phyloP scores from a whole-genome alignment of 2,113 vertebrate species.

The Gorsachius goisagi region DNA sequence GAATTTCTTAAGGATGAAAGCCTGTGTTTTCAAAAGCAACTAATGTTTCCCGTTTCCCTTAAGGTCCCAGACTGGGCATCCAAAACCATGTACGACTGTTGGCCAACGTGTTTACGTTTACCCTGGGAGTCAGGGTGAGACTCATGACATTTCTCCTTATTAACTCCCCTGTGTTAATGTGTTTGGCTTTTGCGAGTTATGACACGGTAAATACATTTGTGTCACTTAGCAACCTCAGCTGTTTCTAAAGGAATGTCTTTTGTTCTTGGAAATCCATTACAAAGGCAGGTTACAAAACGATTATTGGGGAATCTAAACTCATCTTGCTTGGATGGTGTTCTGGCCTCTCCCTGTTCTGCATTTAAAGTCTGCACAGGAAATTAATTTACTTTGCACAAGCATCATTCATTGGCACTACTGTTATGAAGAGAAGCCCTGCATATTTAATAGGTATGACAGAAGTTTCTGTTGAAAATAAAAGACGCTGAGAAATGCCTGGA shows the following conservation, averaged over 20 bases:
- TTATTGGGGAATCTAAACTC: conserved; percentile 1
- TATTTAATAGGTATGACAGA: neutral
- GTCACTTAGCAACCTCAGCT: conserved; percentile 63
- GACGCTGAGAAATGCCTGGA: neutral
- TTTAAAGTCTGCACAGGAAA: neutral
- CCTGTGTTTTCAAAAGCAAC: neutral
- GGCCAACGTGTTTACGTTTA: neutral
- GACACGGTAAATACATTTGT: conserved; percentile 46
- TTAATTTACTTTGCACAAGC: neutral
- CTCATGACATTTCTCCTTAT: neutral
- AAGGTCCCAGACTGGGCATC: neutral
- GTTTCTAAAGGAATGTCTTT: conserved; percentile 52
- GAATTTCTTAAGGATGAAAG: neutral
- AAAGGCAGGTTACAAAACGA: conserved; percentile 14
- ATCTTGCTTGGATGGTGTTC: neutral
- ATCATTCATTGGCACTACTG: neutral
- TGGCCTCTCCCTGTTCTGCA: neutral
- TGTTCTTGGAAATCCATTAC: conserved; percentile 47
- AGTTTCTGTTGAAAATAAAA: conserved; percentile 15
- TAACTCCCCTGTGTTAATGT: neutral
- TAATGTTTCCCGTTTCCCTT: neutral
- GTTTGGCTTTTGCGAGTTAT: conserved; percentile 23
- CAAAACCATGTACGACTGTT: neutral
- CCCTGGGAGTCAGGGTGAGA: neutral
- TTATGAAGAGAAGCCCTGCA: neutral